Evolutionary conservation across 2,113 vertebrate genomes (phyloP).

Genomic region (Rhinopomastus cyanomelas): DNA sequence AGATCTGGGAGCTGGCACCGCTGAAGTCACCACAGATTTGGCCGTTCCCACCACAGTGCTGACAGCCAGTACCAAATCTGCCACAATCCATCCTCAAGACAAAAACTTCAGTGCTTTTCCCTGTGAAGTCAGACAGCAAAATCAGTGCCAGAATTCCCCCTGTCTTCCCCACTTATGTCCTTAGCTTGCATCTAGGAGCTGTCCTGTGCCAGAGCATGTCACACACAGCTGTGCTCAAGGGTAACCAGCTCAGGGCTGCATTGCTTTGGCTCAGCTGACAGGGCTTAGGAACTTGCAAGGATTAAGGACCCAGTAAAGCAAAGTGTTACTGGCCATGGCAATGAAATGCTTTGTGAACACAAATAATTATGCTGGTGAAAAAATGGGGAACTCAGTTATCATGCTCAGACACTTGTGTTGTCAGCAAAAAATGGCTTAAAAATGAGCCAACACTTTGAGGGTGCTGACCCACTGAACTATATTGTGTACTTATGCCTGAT

Average conservation of each 20-base stretch:
- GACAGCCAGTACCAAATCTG: not conserved
- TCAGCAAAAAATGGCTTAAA: not conserved
- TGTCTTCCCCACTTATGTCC: not conserved
- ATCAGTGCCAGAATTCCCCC: accelerated
- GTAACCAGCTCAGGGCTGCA: not conserved
- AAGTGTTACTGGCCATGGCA: not conserved
- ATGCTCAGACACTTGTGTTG: not conserved
- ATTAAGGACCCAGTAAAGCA: not conserved
- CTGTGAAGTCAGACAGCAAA: not conserved
- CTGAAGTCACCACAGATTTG: not conserved
- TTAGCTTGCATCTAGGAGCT: not conserved
- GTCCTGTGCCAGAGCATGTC: no score
- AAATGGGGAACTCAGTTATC: not conserved
- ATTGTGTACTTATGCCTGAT: not conserved
- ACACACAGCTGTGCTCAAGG: not conserved
- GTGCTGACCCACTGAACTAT: not conserved
- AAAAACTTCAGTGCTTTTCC: not conserved
- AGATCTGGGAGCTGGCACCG: not conserved
- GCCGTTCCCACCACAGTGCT: not conserved
- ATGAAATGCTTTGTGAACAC: not conserved
- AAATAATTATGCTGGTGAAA: not conserved
- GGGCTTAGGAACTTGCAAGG: not conserved
- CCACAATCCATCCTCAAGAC: not conserved
- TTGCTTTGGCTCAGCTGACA: not conserved
- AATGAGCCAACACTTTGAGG: not conserved